These are phyloP conservation scores for Brachionus rubens DNA, from an alignment of 1,140 invertebrate genomes.

Conservation along the genomic window DNA sequence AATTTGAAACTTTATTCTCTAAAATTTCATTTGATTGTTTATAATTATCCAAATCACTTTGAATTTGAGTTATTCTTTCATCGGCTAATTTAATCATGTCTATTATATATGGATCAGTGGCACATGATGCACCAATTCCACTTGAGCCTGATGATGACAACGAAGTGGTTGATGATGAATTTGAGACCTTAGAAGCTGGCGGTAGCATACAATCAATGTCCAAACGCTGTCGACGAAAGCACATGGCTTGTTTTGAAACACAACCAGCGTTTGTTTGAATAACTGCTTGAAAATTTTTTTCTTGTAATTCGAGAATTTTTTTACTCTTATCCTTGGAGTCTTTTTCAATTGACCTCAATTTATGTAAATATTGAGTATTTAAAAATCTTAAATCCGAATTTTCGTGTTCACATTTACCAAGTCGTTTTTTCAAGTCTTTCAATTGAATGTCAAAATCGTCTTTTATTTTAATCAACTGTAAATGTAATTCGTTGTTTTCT, in stretches of 20 bases:
- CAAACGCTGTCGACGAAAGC: constrained; percentile 60
- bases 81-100: constrained; percentile 59
- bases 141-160: neutral
- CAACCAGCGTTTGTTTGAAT: constrained; percentile 58
- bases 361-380: constrained; percentile 64
- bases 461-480: constrained; percentile 67
- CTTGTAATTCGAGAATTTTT: constrained; percentile 64
- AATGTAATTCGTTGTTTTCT: constrained; percentile 69
- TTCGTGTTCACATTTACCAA: constrained; percentile 65
- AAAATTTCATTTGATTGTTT: constrained; percentile 53
- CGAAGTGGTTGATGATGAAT: constrained; percentile 47
- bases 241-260: constrained; percentile 48
- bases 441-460: constrained; percentile 66
- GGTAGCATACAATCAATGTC: constrained; percentile 57
- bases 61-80: constrained; percentile 54
- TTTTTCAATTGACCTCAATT: constrained; percentile 63
- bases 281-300: constrained; percentile 64
- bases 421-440: constrained; percentile 65
- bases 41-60: constrained; percentile 50
- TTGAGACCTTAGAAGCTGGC: constrained; percentile 6
- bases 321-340: constrained; percentile 65
- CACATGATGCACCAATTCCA: constrained; percentile 47
- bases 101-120: constrained; percentile 58
- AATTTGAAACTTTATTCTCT: constrained; percentile 55
- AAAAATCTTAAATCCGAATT: constrained; percentile 65